Percentiles rank a stretch among this genome's conserved stretches.
These are phyloP conservation scores for Agrotis segetum DNA, from an alignment of 2,888 invertebrate genomes.

Conservation along the genomic window DNA sequence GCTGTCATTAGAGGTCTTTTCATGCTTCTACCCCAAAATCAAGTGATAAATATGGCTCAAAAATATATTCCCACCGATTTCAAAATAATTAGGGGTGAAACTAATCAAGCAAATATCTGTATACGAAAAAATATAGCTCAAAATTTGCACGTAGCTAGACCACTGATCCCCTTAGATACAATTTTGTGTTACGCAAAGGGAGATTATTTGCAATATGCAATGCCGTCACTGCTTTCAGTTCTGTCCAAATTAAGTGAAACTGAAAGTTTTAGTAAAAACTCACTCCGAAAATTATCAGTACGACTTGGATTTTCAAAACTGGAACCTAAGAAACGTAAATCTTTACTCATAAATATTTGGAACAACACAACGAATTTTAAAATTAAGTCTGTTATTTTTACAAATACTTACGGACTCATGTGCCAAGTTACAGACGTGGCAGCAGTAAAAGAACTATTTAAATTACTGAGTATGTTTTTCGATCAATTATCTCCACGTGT, in stretches of 20 bases:
- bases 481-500: conserved; percentile 45
- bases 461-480: conserved; percentile 72
- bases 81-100: conserved; percentile 78
- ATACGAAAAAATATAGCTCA: conserved; percentile 78
- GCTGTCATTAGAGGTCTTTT: conserved; percentile 73
- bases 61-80: conserved; percentile 73
- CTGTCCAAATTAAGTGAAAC: conserved; percentile 71
- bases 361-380: conserved; percentile 71
- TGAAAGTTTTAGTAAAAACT: conserved; percentile 70
- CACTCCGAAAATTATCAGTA: conserved; percentile 78
- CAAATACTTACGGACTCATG: conserved; percentile 69
- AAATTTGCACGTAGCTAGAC: conserved; percentile 77
- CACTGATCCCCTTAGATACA: conserved; percentile 71
- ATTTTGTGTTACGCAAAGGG: conserved; percentile 79
- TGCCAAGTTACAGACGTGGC: too few species aligned
- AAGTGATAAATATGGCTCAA: conserved; percentile 70
- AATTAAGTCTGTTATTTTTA: conserved; percentile 72
- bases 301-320: conserved; percentile 72
- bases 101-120: conserved; percentile 70
- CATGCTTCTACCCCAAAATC: conserved; percentile 69
- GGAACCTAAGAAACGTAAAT: conserved; percentile 67
- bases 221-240: conserved; percentile 72
- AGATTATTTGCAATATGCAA: conserved; percentile 80
- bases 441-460: conserved; percentile 69
- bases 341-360: conserved; percentile 72